Base-by-base conservation (phyloP, 2,888 invertebrate species). In the Melitaea athalia region DNA sequence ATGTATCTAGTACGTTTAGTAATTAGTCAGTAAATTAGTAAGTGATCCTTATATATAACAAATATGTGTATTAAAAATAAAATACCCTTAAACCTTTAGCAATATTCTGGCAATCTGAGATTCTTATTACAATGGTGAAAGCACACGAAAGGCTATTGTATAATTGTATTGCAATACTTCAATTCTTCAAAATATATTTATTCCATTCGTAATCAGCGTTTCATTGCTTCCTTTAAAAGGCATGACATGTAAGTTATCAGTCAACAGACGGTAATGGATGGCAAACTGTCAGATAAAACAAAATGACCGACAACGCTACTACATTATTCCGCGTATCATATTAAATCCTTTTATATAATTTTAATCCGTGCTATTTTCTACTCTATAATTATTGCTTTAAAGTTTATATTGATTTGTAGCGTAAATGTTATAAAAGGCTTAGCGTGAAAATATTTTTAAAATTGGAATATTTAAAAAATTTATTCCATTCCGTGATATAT, bases 211-310 rank as follows among this genome's bases (percentile, higher is more conserved):
- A 50, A 65, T 65, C 63, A 65, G 63, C 57, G 33, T 70, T 68
- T 59, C 70, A 72, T 68, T 70, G 65, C 67, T 42, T 50, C 49
- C 64, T 72, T 64, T 70, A 60, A 63, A 70, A 63, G 72, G 47
- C 62, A 24, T 55, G 72, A 70, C 69, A 70, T 45, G 68, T 42
- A 45, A 64, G 60, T 70, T 70, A 74, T 72, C 72, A 70, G 70
- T 72, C 59, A 66, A 59, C 49, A 52, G 45, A 24, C 61, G 65
- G 69, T 72, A 74, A 72, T 67, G 70, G 67, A 70, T 72, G 49
- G 65, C 64, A 64, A 59, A 52, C 59, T 68, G 72, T 70, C 68
- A 64, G 66, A 64, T 63, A 24, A 55, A 73, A 68, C 68, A 68
- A 70, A 70, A 74, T 68, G 68, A 55, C 64, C 60, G 68, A 66